Evolutionary conservation across 2,797 vertebrate genomes (phyloP).

Genomic region (Lycodopsis pacificus): DNA sequence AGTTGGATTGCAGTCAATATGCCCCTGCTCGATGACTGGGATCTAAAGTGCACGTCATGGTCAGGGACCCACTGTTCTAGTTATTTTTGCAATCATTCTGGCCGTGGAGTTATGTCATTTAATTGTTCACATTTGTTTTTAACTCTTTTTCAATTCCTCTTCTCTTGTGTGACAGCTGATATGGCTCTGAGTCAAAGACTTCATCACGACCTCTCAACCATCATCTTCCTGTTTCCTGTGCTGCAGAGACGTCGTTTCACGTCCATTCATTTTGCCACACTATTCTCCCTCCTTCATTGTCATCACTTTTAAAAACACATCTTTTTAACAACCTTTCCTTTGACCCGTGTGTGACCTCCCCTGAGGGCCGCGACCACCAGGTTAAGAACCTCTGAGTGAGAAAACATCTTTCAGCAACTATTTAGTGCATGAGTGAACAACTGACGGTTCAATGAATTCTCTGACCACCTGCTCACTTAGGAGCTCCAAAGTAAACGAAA

Average conservation of each 20-base stretch:
- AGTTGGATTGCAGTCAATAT: constrained; percentile 7
- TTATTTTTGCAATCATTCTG: not conserved
- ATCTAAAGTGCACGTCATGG: not conserved
- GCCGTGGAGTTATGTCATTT: not conserved
- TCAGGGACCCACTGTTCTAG: not conserved
- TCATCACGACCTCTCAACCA: not conserved
- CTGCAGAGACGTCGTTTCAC: not conserved
- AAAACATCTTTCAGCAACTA: constrained; percentile 56
- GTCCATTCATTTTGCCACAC: not conserved
- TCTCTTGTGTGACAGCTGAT: not conserved
- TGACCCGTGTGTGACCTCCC: constrained; percentile 25
- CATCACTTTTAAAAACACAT: not conserved
- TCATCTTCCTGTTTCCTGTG: not conserved
- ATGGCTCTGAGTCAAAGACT: not conserved
- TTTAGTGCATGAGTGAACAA: constrained; percentile 65
- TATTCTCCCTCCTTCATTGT: not conserved
- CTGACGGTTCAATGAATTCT: constrained; percentile 43
- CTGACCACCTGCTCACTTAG: constrained; percentile 56
- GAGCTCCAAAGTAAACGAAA: constrained; percentile 2
- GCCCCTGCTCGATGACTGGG: constrained; percentile 9
- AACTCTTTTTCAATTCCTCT: not conserved
- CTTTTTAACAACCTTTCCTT: constrained; percentile 13
- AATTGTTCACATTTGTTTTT: not conserved
- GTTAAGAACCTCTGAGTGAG: constrained; percentile 41
- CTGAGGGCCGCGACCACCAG: constrained; percentile 10